Evolutionary conservation across 1,140 invertebrate genomes (phyloP).

Genomic region (Lutraria rhynchaena): DNA sequence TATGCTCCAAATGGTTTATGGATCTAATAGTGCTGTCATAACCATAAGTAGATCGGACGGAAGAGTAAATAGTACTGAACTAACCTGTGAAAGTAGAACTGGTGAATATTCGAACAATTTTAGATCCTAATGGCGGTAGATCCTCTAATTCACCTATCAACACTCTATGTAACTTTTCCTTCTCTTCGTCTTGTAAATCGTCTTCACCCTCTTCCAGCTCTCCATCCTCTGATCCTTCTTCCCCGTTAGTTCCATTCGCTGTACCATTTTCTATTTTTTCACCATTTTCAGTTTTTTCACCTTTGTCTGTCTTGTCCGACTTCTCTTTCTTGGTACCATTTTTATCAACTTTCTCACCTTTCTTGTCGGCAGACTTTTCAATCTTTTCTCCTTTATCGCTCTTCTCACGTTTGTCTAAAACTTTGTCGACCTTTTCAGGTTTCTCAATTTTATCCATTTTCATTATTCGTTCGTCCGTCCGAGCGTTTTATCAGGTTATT

Average conservation of each 20-base stretch:
- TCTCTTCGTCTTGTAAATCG: slow-evolving; percentile 57
- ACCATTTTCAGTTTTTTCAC: slow-evolving; percentile 40
- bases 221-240: slow-evolving; percentile 22
- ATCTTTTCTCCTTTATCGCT: neutral
- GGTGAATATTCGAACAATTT: slow-evolving; percentile 99
- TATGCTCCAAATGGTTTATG: too few relatives aligned
- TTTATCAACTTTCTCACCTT: slow-evolving; percentile 1
- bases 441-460: slow-evolving; percentile 20
- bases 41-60: too few relatives aligned
- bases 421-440: slow-evolving; percentile 20
- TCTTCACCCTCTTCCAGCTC: slow-evolving; percentile 50
- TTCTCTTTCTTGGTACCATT: slow-evolving; percentile 13
- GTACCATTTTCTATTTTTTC: slow-evolving; percentile 35
- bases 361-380: slow-evolving; percentile 35
- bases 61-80: slow-evolving; percentile 35
- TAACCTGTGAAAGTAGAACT: slow-evolving; percentile 99
- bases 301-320: slow-evolving; percentile 8
- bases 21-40: too few relatives aligned
- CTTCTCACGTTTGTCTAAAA: slow-evolving; percentile 29
- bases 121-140: slow-evolving; percentile 96
- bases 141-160: slow-evolving; percentile 94
- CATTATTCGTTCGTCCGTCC: neutral
- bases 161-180: slow-evolving; percentile 81
- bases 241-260: slow-evolving; percentile 19
- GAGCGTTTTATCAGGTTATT: too few relatives aligned